A percentile compares a stretch with the other conserved stretches of the same genome.
These are phyloP conservation scores for Psittacula derbiana DNA, from an alignment of 2,797 vertebrate species.

Conservation along the genomic window DNA sequence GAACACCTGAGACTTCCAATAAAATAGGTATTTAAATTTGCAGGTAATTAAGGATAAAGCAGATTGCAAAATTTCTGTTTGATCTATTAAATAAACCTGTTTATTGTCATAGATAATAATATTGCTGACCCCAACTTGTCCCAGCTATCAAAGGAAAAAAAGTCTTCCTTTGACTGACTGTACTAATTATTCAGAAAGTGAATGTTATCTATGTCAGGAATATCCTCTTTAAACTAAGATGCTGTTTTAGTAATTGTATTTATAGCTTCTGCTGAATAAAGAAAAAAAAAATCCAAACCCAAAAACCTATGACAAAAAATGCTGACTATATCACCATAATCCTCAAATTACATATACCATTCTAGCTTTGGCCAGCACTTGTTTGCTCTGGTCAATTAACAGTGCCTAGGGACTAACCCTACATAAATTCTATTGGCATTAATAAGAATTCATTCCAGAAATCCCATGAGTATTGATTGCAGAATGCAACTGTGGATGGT, in stretches of 20 bases:
- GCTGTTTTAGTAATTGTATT: not conserved
- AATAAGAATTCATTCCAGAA: not conserved
- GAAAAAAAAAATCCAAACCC: not conserved
- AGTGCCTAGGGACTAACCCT: not conserved
- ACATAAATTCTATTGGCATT: not conserved
- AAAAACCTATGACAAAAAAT: not conserved
- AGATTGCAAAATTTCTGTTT: slow-evolving; percentile 64
- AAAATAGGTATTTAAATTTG: slow-evolving; percentile 68
- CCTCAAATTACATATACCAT: not conserved
- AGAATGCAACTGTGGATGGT: not conserved
- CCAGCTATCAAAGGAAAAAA: slow-evolving; percentile 19
- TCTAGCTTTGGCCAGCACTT: not conserved
- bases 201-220: not conserved
- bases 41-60: slow-evolving; percentile 66
- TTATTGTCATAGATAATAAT: slow-evolving; percentile 40
- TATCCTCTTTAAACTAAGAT: not conserved
- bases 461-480: not conserved
- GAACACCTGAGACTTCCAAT: slow-evolving; percentile 65
- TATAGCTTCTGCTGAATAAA: not conserved
- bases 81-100: slow-evolving; percentile 66
- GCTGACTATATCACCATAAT: not conserved
- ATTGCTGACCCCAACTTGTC: slow-evolving; percentile 36
- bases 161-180: not conserved
- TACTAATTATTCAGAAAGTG: not conserved
- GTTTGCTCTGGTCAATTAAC: not conserved